Base-by-base conservation (phyloP, 2,797 vertebrate species). In the Orientallactaga sibirica region DNA sequence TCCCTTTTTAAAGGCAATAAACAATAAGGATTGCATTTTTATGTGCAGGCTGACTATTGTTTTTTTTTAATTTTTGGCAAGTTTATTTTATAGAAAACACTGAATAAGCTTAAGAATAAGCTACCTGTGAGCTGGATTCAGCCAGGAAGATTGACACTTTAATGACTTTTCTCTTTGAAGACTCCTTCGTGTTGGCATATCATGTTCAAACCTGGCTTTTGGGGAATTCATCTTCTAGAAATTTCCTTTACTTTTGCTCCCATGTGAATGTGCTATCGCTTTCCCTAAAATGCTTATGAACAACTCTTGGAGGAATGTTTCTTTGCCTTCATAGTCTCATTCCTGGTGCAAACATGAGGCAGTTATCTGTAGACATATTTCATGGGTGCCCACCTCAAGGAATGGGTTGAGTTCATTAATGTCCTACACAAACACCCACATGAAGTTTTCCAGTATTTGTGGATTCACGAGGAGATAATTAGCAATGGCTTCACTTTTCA, bases 381-480 rank as follows among this genome's bases (percentile, higher is more conserved):
- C 29, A 58, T 58, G 67, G 52, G 43, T 75, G 10, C 64, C 27
- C 7, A 78, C 12, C 52, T 27, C 62, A 68, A 92, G 15, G 41
- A 83, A 81, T 37, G 41, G 29, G 3, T 90, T 78, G 78, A 66
- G 37, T 73, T 95, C 82, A 76, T 70, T 89, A 87, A 48, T 75
- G 29, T 8, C 1, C 1, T 70, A 7, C 29, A 43, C 61, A 58
- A 93, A 97, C 33, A 82, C 37, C 92, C 77, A 88, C 93, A 93
- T 24, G 80, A 94, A 97, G 97, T 90, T 83, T 85, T 70, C 66
- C 16, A 90, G 16, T 67, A 83, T 64, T 86, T 92, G 43, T 29
- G 88, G 87, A 97, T 88, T 95, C 68, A 87, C 25, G 3, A 94
- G 83, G 64, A 79, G 88, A 95, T 97, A 97, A 98, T 98, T 97